Conservation (phyloP, 2,797 vertebrate species). For the Rhinogobio ventralis region DNA sequence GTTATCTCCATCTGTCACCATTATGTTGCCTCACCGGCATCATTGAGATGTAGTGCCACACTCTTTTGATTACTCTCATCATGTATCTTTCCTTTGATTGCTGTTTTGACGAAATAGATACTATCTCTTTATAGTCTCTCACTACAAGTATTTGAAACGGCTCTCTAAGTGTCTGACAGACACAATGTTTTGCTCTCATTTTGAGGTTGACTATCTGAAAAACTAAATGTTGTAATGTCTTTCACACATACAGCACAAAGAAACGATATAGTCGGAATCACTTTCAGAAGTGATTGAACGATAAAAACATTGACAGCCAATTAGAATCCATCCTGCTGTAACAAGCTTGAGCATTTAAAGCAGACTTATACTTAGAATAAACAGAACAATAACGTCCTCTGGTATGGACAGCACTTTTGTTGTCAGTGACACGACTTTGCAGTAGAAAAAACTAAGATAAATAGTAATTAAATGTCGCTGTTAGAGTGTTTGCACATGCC, state of each 20-base stretch:
- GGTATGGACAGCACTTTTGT: no score
- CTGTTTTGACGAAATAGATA: constrained; percentile 56
- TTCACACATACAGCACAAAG: no score
- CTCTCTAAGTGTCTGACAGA: constrained; percentile 31
- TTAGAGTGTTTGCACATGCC: background rate
- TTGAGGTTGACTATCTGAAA: constrained; percentile 33
- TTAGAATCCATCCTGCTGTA: no score
- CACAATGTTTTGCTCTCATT: background rate
- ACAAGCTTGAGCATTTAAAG: no score
- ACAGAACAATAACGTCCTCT: no score
- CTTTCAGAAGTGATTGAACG: no score
- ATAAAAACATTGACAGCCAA: no score
- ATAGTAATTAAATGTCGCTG: background rate
- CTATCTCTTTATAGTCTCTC: constrained; percentile 39
- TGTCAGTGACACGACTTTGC: background rate
- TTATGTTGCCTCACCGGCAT: constrained; percentile 56
- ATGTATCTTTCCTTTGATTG: constrained; percentile 57
- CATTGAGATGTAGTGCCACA: constrained; percentile 51
- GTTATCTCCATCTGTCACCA: constrained; percentile 62
- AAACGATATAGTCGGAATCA: no score
- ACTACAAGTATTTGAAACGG: constrained; percentile 24
- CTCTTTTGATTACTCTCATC: constrained; percentile 45
- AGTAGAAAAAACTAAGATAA: background rate
- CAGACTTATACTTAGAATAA: no score
- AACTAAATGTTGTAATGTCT: constrained; percentile 10